Conservation (phyloP, 2,797 vertebrate genomes). For the Gallirallus australis region DNA sequence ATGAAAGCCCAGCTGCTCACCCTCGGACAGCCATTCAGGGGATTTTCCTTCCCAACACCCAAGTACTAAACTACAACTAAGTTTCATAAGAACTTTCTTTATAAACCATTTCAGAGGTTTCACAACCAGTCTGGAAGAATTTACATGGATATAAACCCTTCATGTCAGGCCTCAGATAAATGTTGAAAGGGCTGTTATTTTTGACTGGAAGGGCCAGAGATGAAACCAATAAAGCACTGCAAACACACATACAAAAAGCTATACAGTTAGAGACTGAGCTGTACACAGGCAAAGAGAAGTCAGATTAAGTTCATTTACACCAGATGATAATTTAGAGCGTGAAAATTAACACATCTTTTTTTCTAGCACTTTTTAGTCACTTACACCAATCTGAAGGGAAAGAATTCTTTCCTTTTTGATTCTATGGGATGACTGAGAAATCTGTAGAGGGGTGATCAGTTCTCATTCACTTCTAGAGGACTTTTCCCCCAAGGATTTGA, state of each 20-base stretch:
- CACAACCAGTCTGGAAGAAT: not conserved
- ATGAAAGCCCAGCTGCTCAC: not conserved
- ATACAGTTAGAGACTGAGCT: not conserved
- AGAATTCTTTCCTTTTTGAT: not conserved
- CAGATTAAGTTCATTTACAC: not conserved
- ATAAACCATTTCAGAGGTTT: slow-evolving; percentile 9
- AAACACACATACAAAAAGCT: not conserved
- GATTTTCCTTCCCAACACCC: not conserved
- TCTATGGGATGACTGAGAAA: not conserved
- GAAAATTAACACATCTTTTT: not conserved
- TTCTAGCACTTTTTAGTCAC: not conserved
- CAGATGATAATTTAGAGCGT: not conserved
- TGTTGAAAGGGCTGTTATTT: not conserved
- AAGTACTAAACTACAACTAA: not conserved
- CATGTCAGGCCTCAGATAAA: not conserved
- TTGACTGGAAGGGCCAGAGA: not conserved
- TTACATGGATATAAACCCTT: not conserved
- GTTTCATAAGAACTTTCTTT: not conserved
- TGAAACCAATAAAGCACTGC: not conserved
- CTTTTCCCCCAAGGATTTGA: not conserved
- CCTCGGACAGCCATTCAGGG: not conserved
- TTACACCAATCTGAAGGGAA: not conserved
- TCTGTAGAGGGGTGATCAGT: not conserved
- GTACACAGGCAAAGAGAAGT: not conserved
- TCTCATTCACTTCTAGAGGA: not conserved